Base-by-base conservation (phyloP, 2,797 vertebrate species). In the Lemur catta region DNA sequence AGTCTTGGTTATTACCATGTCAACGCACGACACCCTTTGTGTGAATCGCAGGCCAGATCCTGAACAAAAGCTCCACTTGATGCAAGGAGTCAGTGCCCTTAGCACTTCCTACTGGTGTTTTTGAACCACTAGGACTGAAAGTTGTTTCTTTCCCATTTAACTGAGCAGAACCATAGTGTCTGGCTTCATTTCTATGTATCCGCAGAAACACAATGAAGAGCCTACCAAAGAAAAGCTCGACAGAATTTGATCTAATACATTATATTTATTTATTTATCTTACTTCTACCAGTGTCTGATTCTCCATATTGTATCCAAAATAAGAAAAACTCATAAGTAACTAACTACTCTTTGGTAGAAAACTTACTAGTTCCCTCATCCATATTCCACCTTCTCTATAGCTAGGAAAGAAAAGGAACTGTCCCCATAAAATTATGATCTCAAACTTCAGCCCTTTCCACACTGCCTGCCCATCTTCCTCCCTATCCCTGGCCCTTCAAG, bases 211-310 rank as follows among this genome's bases (percentile, higher is more conserved):
- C 11, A 95, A 72, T 22, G 28, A 92, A 82, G 22, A 78, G 35
- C 38, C 24, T 41, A 33, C 15, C 28, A 63, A 24, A 57, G 30
- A 8, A 28, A n/a, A 84, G 24, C 11, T 12, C 14, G 75, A 82
- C 35, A 55, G 20, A 82, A 92, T 69, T 93, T 80, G 41, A 75
- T 2, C 10, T 12, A 63, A 74, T 10, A 7, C 24, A 4, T 35
- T 78, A 24, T n/a, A 84, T 95, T 79, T 93, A 46, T 11, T 80
- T 80, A 88, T 17, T 57, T 76, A 85, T 63, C 94, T 79, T 20
- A 18, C n/a, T 78, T 72, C 50, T 63, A n/a, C 6, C 12, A 24
- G 33, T 26, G 24, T 63, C 72, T 52, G 28, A 90, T 41, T 87
- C 75, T 69, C 57, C 43, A 17, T 2, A 1, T 12, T 50, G 20